A percentile compares a stretch with the other conserved stretches of the same genome.
Conservation (phyloP, 2,888 invertebrate species). For the Drosophila subquinaria region DNA sequence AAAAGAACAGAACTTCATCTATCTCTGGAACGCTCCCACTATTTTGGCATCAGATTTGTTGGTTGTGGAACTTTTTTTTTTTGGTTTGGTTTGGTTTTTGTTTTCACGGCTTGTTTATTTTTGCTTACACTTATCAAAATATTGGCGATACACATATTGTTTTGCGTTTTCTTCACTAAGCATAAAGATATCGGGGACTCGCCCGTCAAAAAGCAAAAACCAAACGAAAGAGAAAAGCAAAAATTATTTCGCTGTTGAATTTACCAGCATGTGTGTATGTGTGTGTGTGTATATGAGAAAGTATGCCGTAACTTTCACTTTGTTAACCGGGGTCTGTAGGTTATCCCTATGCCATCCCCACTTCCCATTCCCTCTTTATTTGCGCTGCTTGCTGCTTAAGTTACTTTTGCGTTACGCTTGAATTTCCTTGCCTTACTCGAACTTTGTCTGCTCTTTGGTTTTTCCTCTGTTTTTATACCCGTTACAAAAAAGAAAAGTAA, state of each 20-base stretch:
- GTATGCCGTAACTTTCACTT: conserved; percentile 72
- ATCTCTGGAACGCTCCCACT: conserved; percentile 6
- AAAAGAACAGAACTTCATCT: conserved; percentile 16
- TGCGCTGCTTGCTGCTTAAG: conserved; percentile 71
- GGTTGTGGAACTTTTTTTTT: conserved; percentile 52
- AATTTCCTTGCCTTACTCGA: conserved; percentile 65
- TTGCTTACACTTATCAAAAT: conserved; percentile 82
- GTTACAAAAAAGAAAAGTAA: too few species aligned
- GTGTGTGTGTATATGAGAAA: conserved; percentile 20
- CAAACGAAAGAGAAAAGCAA: conserved; percentile 26
- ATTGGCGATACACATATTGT: conserved; percentile 77
- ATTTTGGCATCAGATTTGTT: conserved; percentile 28
- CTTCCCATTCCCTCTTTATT: conserved; percentile 63
- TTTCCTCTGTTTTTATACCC: conserved; percentile 20
- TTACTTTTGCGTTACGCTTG: conserved; percentile 76
- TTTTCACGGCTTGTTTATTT: conserved; percentile 79
- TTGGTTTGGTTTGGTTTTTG: conserved; percentile 41
- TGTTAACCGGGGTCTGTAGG: conserved; percentile 57
- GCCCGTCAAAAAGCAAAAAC: conserved; percentile 24
- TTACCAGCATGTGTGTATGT: conserved; percentile 46
- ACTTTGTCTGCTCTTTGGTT: too few species aligned
- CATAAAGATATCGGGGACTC: conserved; percentile 71
- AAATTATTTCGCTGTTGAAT: conserved; percentile 63
- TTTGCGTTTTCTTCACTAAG: conserved; percentile 57
- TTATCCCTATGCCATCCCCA: conserved; percentile 21